These are phyloP conservation scores for Caenorhabditis sinica DNA, from an alignment of 2,888 invertebrate genomes.

Conservation along the genomic window DNA sequence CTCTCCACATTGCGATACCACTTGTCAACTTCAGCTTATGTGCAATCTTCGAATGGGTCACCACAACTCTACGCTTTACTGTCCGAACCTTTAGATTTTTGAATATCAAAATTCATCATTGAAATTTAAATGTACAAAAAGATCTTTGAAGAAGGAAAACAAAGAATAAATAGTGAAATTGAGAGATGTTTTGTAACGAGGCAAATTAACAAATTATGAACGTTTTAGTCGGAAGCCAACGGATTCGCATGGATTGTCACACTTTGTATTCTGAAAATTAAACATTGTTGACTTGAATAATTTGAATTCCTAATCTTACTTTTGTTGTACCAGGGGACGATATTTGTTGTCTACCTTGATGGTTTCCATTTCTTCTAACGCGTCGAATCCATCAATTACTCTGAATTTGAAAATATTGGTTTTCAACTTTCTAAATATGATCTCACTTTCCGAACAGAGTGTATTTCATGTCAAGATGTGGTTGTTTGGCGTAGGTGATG, in stretches of 20 bases:
- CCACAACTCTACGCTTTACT: slow-evolving; percentile 77
- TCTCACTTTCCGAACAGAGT: slow-evolving; percentile 95
- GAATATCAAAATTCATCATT: not conserved
- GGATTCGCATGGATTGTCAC: slow-evolving; percentile 99
- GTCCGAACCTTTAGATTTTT: slow-evolving; percentile 56
- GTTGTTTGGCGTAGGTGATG: slow-evolving; percentile 94
- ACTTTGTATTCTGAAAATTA: slow-evolving; percentile 87
- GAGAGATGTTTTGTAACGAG: not conserved
- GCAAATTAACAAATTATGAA: slow-evolving; percentile 10
- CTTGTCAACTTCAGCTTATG: slow-evolving; percentile 82
- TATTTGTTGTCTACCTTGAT: slow-evolving; percentile 95
- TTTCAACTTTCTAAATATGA: not conserved
- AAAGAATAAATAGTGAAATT: slow-evolving; percentile 25
- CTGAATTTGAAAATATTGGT: slow-evolving; percentile 86
- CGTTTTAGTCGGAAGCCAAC: slow-evolving; percentile 87
- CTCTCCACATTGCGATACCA: slow-evolving; percentile 79
- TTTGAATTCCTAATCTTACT: slow-evolving; percentile 79
- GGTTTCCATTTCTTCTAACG: slow-evolving; percentile 96
- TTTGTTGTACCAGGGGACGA: slow-evolving; percentile 91
- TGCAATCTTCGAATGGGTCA: slow-evolving; percentile 82
- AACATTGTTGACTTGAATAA: not conserved
- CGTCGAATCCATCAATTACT: slow-evolving; percentile 97
- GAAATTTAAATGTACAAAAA: slow-evolving; percentile 20
- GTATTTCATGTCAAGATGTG: slow-evolving; percentile 96
- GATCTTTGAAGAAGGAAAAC: slow-evolving; percentile 10